Evolutionary conservation across 64 coral and sea anemone species (phyloP).

Genomic region (Actinia equina): DNA sequence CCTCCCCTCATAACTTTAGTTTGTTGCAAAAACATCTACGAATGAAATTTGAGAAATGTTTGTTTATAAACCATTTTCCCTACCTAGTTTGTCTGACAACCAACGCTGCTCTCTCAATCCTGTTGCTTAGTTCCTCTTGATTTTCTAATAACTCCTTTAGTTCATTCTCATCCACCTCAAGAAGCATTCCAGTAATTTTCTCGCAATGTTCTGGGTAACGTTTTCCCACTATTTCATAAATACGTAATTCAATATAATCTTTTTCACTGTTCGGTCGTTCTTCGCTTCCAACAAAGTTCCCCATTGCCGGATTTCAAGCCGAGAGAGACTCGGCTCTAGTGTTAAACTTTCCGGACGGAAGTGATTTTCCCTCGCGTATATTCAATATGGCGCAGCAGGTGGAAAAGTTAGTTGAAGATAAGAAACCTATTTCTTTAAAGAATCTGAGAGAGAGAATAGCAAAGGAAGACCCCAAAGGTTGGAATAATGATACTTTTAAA

Average conservation of each 20-base stretch:
- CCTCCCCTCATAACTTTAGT: too few relatives aligned
- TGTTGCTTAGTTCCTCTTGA: slow-evolving; percentile 17
- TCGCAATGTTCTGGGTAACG: slow-evolving; percentile 36
- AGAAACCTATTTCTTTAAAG: too few relatives aligned
- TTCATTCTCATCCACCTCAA: slow-evolving; percentile 35
- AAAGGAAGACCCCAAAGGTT: too few relatives aligned
- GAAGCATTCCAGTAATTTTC: slow-evolving; percentile 56
- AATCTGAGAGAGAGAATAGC: too few relatives aligned
- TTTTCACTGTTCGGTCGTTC: not conserved
- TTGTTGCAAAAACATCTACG: too few relatives aligned
- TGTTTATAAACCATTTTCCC: not conserved
- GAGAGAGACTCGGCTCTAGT: too few relatives aligned
- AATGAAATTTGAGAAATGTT: not conserved
- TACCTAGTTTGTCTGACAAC: not conserved
- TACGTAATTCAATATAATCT: slow-evolving; percentile 19
- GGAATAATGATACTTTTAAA: too few relatives aligned
- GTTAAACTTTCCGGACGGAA: too few relatives aligned
- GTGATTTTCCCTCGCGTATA: too few relatives aligned
- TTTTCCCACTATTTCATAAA: slow-evolving; percentile 37
- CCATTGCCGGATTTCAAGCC: too few relatives aligned
- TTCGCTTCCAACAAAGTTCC: not conserved
- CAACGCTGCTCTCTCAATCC: slow-evolving; percentile 30
- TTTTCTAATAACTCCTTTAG: slow-evolving; percentile 22
- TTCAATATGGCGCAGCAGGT: too few relatives aligned
- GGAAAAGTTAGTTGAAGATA: too few relatives aligned